A percentile compares a stretch with the other conserved stretches of the same genome.
These are phyloP conservation scores for Eugnorisma glareosa DNA, from an alignment of 2,888 invertebrate genomes.

Conservation along the genomic window DNA sequence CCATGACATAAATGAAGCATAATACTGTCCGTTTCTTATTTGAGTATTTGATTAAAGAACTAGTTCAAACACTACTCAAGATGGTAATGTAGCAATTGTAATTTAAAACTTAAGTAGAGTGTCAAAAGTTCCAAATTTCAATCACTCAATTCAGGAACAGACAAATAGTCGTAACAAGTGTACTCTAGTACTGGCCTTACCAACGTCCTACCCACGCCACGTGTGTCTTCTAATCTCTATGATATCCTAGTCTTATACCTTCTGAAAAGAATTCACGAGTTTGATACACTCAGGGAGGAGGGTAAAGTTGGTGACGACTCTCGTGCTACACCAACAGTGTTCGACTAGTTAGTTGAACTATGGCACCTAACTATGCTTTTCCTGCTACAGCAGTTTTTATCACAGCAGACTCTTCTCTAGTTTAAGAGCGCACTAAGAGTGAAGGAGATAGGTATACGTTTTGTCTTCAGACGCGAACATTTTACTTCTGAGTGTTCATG, in stretches of 20 bases:
- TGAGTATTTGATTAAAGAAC: background rate
- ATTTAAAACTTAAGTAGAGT: background rate
- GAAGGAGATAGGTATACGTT: conserved; percentile 32
- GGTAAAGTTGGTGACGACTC: background rate
- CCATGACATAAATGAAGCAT: background rate
- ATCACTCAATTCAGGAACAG: background rate
- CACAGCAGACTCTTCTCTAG: background rate
- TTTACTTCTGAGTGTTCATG: conserved; percentile 6
- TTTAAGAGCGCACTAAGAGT: conserved; percentile 11
- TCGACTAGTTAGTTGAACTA: background rate
- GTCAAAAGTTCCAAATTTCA: background rate
- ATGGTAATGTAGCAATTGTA: background rate
- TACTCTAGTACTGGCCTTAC: background rate
- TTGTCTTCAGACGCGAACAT: background rate
- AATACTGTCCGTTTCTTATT: background rate
- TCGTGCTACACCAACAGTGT: background rate
- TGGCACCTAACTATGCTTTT: background rate
- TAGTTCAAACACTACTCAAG: background rate
- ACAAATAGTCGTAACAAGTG: background rate
- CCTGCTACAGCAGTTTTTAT: background rate
- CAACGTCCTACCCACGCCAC: background rate
- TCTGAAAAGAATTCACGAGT: background rate
- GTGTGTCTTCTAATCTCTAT: background rate
- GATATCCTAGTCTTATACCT: background rate
- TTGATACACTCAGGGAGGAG: conserved; percentile 1